These are phyloP conservation scores for Dryobota labecula DNA, from an alignment of 2,888 invertebrate genomes.

Conservation along the genomic window DNA sequence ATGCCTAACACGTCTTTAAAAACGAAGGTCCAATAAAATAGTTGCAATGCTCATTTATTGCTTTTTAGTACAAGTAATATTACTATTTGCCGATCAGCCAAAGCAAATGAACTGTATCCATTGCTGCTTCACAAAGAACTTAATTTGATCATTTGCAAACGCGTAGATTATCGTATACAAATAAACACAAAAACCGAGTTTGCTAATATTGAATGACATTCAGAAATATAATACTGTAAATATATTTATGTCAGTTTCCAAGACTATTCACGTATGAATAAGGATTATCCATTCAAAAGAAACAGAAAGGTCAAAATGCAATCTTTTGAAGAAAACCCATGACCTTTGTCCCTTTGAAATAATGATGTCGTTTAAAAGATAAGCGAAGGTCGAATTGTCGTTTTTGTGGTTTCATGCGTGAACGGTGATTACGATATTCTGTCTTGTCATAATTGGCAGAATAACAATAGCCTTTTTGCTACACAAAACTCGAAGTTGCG, in stretches of 20 bases:
- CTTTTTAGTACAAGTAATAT: slow-evolving; percentile 4
- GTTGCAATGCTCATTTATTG: background rate
- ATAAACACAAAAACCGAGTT: background rate
- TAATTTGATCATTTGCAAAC: background rate
- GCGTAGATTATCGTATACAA: slow-evolving; percentile 3
- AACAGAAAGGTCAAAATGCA: slow-evolving; percentile 47
- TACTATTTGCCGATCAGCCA: background rate
- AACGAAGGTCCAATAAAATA: slow-evolving; percentile 19
- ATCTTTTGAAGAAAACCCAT: slow-evolving; percentile 49
- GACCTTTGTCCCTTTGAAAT: slow-evolving; percentile 59
- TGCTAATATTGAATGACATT: slow-evolving; percentile 13
- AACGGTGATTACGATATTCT: slow-evolving; percentile 48
- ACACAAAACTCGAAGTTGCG: background rate
- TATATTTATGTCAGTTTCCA: slow-evolving; percentile 12
- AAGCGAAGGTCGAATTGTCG: slow-evolving; percentile 58
- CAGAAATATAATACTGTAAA: slow-evolving; percentile 24
- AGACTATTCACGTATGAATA: slow-evolving; percentile 18
- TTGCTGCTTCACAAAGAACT: slow-evolving; percentile 4
- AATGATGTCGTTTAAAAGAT: slow-evolving; percentile 59
- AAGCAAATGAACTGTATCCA: slow-evolving; percentile 4
- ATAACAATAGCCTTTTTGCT: slow-evolving; percentile 20
- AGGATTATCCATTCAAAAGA: slow-evolving; percentile 42
- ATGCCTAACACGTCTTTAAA: slow-evolving; percentile 35
- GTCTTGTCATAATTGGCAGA: slow-evolving; percentile 47
- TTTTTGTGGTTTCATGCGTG: slow-evolving; percentile 54